Percentiles rank a stretch among this genome's conserved stretches.
These are phyloP conservation scores for Tarsius wallacei DNA, from an alignment of 2,797 vertebrate genomes.

Conservation along the genomic window DNA sequence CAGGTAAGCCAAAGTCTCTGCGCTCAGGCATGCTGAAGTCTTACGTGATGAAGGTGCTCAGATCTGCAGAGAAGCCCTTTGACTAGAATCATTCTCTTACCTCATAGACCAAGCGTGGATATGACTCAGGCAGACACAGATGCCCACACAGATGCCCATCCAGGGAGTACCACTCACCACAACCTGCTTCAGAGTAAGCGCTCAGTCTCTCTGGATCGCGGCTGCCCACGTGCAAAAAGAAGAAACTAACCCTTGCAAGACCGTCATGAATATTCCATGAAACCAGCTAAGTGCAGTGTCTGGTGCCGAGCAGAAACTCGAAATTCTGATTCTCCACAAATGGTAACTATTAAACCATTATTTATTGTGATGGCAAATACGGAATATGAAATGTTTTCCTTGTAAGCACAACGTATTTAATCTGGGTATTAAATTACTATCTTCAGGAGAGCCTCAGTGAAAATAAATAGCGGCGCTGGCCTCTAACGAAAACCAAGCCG, in stretches of 20 bases:
- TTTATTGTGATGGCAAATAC: conserved; percentile 66
- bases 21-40: not conserved
- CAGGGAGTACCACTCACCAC: not conserved
- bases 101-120: not conserved
- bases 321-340: conserved; percentile 56
- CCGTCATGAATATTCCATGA: not conserved
- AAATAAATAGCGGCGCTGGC: conserved; percentile 65
- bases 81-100: not conserved
- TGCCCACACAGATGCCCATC: not conserved
- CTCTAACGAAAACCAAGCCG: conserved; percentile 63
- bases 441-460: conserved; percentile 64
- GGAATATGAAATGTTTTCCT: conserved; percentile 71
- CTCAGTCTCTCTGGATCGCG: not conserved
- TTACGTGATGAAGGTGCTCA: not conserved
- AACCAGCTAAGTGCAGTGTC: not conserved
- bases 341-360: conserved; percentile 61
- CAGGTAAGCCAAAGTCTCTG: not conserved
- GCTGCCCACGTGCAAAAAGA: not conserved
- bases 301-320: not conserved
- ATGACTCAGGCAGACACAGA: not conserved
- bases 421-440: conserved; percentile 72
- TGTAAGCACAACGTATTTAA: conserved; percentile 67
- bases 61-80: not conserved
- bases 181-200: not conserved
- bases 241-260: not conserved